Base-by-base conservation (phyloP, 2,113 vertebrate species). In the Alaudala cheleensis region DNA sequence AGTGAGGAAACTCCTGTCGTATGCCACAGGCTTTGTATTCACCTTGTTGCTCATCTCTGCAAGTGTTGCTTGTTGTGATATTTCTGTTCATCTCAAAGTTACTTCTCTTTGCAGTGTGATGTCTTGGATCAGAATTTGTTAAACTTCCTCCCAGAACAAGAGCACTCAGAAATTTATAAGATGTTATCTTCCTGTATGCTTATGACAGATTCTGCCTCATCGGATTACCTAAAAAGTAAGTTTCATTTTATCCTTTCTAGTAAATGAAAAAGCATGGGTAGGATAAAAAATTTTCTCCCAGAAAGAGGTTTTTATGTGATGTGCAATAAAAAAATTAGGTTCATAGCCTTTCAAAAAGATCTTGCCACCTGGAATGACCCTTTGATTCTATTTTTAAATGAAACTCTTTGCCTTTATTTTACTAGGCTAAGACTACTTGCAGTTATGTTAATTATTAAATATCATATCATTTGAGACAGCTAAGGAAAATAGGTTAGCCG, bases 61-160 rank as follows among this genome's bases (percentile, higher is more conserved):
- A 25, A 47, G 53, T 9, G 17, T 34, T 69, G 64, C 56, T 92
- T 15, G 4, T 91, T 22, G 26, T 70, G 17, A 4, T 81, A 64
- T n/a, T 94, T 78, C 67, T 77, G 6, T 81, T 92, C 72, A 95
- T 93, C 92, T 96, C 67, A 56, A 82, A n/a, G 76, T 88, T 67
- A 65, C 62, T 96, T 96, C 96, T 91, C 86, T 94, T 98, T 98
- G 65, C 97, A 98, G 98, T 98, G 98, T 85, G 98, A 98, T 95
- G 96, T 98, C 94, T 97, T 98, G 97, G 98, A 98, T 97, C 98
- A 98, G 96, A 98, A 98, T 93, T 97, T 98, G 95, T 96, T 98
- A 97, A 98, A 98, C 97, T 98, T 98, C 97, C 98, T 98, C 85
- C 98, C 98, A 79, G 98, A 98, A 89, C 98, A 98, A 97, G 98